Conservation (phyloP, 2,888 invertebrate species). For the Itoplectis maculator region DNA sequence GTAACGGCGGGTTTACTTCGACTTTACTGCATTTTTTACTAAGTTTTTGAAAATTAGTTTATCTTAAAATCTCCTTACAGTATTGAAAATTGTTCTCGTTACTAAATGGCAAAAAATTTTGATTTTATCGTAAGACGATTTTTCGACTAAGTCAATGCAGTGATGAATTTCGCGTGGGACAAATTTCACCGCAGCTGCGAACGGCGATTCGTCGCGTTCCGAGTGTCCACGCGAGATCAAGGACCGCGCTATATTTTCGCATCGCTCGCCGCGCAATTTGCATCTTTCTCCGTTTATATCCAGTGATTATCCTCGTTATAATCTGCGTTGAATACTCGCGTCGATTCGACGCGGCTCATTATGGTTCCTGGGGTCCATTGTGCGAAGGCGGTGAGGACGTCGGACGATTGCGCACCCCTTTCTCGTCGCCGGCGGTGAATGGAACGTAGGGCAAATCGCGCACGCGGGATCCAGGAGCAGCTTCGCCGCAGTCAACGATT, state of each 20-base stretch:
- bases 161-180: constrained; percentile 27
- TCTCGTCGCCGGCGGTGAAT: constrained; percentile 71
- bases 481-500: constrained; percentile 71
- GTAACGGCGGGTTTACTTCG: too few species aligned
- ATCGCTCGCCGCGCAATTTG: constrained; percentile 48
- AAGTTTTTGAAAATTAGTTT: too few species aligned
- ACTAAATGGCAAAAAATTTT: background rate
- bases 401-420: constrained; percentile 73
- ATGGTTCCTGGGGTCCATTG: constrained; percentile 68
- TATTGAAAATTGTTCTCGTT: background rate
- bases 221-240: constrained; percentile 36
- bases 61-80: background rate
- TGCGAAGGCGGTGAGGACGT: constrained; percentile 31
- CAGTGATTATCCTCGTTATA: constrained; percentile 75
- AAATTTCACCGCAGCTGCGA: constrained; percentile 51
- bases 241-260: constrained; percentile 37
- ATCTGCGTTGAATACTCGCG: constrained; percentile 78
- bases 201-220: constrained; percentile 38
- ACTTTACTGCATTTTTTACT: too few species aligned
- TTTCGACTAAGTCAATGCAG: background rate
- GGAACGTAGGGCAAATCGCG: constrained; percentile 65
- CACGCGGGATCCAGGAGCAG: constrained; percentile 37
- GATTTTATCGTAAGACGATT: background rate
- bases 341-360: constrained; percentile 78
- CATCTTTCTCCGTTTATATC: constrained; percentile 67